Evolutionary conservation across 2,888 invertebrate species (phyloP).

Genomic region (Lepidocyrtoides sp.): DNA sequence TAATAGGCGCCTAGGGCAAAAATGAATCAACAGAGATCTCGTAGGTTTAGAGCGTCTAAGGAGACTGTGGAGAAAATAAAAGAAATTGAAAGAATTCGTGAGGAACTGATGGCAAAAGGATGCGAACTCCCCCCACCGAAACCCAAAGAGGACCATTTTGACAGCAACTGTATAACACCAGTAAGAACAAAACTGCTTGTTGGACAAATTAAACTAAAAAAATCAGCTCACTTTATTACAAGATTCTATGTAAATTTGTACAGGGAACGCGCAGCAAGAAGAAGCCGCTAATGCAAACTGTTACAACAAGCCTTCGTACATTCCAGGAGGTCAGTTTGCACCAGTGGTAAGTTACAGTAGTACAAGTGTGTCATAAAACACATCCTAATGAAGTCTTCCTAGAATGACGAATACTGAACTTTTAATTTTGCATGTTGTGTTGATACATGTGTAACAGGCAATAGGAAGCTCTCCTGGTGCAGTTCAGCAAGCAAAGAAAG

Average conservation of each 20-base stretch:
- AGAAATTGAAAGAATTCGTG: conserved; percentile 93
- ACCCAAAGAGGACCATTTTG: conserved; percentile 97
- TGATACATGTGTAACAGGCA: conserved; percentile 85
- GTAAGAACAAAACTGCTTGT: conserved; percentile 86
- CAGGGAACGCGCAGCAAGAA: conserved; percentile 87
- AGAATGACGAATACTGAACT: too few relatives aligned
- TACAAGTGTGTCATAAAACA: too few relatives aligned
- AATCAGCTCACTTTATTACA: too few relatives aligned
- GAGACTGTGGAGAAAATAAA: conserved; percentile 96
- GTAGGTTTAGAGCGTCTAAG: conserved; percentile 98
- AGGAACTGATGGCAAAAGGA: conserved; percentile 91
- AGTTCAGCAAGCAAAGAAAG: conserved; percentile 91
- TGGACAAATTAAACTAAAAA: too few relatives aligned
- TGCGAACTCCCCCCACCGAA: conserved; percentile 94
- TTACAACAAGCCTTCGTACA: conserved; percentile 89
- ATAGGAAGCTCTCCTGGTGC: conserved; percentile 88
- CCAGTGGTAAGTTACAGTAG: conserved; percentile 89
- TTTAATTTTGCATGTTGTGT: not conserved
- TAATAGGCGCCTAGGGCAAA: conserved; percentile 98
- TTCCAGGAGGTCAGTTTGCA: conserved; percentile 92
- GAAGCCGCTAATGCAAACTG: conserved; percentile 87
- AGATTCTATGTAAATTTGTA: too few relatives aligned
- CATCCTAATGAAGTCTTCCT: not conserved
- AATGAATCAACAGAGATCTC: conserved; percentile 99
- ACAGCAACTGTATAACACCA: conserved; percentile 99